Percentiles rank a stretch among this genome's conserved stretches.
Conservation (phyloP, 2,888 invertebrate species). For the Drosophila barbarae region DNA sequence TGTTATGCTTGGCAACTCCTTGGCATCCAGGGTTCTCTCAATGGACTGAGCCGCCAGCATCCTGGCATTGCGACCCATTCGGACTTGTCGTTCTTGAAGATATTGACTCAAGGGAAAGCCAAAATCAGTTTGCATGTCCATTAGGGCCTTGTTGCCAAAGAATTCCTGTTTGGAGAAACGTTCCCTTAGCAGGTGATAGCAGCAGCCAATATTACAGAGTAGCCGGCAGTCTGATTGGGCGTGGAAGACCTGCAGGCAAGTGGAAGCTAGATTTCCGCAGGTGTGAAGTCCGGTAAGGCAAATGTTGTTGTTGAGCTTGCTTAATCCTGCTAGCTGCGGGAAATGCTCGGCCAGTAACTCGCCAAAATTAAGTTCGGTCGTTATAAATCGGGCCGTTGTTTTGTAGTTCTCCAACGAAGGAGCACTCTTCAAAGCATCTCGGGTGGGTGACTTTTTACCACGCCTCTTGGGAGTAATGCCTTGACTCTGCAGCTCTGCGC, state of each 20-base stretch:
- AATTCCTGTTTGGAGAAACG: slow-evolving; percentile 77
- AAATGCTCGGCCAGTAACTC: slow-evolving; percentile 81
- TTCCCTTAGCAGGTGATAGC: slow-evolving; percentile 90
- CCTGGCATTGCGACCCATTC: slow-evolving; percentile 87
- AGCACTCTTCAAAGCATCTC: slow-evolving; percentile 1
- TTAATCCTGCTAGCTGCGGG: slow-evolving; percentile 61
- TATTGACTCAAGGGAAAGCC: slow-evolving; percentile 87
- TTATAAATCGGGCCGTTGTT: slow-evolving; percentile 83
- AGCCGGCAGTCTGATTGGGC: slow-evolving; percentile 81
- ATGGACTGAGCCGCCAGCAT: slow-evolving; percentile 92
- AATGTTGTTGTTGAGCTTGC: slow-evolving; percentile 71
- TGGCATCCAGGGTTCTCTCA: slow-evolving; percentile 83
- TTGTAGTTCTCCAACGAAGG: slow-evolving; percentile 80
- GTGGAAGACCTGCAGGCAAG: slow-evolving; percentile 86
- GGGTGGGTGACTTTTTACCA: slow-evolving; percentile 60
- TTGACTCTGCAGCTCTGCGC: slow-evolving; percentile 80
- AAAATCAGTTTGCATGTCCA: slow-evolving; percentile 63
- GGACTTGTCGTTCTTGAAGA: slow-evolving; percentile 81
- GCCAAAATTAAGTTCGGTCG: slow-evolving; percentile 82
- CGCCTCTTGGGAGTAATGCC: slow-evolving; percentile 74
- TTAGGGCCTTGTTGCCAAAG: slow-evolving; percentile 74
- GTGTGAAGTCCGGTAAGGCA: slow-evolving; percentile 90
- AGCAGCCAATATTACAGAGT: slow-evolving; percentile 92
- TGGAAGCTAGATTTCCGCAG: slow-evolving; percentile 90
- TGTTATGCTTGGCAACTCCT: slow-evolving; percentile 83